Evolutionary conservation across 2,888 invertebrate genomes (phyloP), one percentile per base, ranked within the genome.

Genomic region (Microplitis manilae): DNA sequence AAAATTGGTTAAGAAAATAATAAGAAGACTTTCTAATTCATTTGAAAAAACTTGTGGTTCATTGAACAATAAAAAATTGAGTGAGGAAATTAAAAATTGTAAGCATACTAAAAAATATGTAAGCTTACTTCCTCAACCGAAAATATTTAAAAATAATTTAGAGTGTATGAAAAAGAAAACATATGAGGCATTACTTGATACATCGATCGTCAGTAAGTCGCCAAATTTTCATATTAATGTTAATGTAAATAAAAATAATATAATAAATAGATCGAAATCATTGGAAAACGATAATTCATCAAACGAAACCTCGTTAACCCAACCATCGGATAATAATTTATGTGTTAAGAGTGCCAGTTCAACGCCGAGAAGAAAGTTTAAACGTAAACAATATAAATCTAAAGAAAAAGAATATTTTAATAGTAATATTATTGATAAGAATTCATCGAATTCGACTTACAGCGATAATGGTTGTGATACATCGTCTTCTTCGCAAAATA

Each of bases 131-230:
- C 73, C 81, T 13, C 39, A 75, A 7, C 70, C 78, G 0, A 80
- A 79, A n/a, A 67, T 77, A 40, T 73, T 72, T 40, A 76, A 73
- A 71, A 72, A 61, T 6, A 74, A 80, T 41, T 5, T 61, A 68
- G 15, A 20, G 17, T 5, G 13, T 73, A 59, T 75, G 60, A 71
- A 64, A 13, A 61, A 70, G 38, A 69, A 75, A 15, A 72, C 68
- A 62, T 17, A 64, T 7, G 68, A 68, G 59, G 5, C 1, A 7
- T 38, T 77, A 67, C 71, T 78, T n/a, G 81, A 86, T 75, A 83
- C 79, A n/a, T 84, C 85, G 38, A 86, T 88, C 30, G 75, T 88
- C 64, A 88, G 87, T 41, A 87, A 83, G 73, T 88, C 88, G 0
- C 88, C 88, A 17, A 88, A 88, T 83, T 84, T 85, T 7, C 72